Base-by-base conservation (phyloP, 2,888 invertebrate species). In the Apotomis capreana region DNA sequence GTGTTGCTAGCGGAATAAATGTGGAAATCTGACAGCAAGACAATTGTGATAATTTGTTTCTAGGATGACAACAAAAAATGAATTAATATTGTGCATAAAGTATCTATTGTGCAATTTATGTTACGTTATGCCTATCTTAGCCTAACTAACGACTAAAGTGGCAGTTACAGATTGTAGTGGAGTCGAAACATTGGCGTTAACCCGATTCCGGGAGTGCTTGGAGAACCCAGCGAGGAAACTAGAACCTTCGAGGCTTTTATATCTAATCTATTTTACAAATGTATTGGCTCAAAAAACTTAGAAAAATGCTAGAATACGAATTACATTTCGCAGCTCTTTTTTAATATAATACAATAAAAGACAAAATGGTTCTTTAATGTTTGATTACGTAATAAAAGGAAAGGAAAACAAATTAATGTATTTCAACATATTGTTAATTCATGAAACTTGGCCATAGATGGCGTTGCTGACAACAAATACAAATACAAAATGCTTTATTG, bases 151-250 rank as follows among this genome's bases (percentile, higher is more conserved):
- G 52, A 62, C 61, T 71, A 81, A 79, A 79, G 79, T 79, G 79
- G 81, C 82, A 82, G 80, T 83, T 77, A 59, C 69, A 65, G 69
- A 60, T 62, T 67, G 57, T 63, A 54, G 72, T 72, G 68, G 68
- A 72, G 72, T 68, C 52, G 37, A 68, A 63, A 62, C 13, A 40
- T 68, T 68, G 68, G 68, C 72, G 52, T 63, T 36, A 52, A 62
- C 67, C 67, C 71, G 61, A 10, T 51, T 61, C 26, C 36, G 57
- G 62, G 67, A 60, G 62, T 71, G 71, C 36, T 10, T 26, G 9
- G 59, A 13, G 36, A 59, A 8, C n/a, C 67, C 37, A 51, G 67
- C 15, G 67, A 51, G 67, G 51, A 51, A 59, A 59, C 9, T 36
- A n/a, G 15, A 13, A 3, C 5, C 15, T 5, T 55, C 15, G 62